Conservation (phyloP, 1,140 invertebrate genomes). For the Drosophila lini region DNA sequence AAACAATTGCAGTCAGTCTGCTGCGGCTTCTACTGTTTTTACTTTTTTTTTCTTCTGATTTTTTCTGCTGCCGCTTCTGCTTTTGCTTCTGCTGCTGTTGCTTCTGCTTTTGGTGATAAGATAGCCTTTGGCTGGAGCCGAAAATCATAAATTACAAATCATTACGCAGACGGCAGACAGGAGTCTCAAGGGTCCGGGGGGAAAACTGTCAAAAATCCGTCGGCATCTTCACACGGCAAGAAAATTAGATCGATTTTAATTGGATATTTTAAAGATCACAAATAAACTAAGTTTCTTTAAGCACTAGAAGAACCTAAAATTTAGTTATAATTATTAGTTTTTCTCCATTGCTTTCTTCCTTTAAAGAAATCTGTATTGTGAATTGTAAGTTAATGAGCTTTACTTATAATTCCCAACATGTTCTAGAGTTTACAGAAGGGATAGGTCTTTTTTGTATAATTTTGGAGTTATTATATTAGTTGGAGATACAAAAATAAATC, state of each 20-base stretch:
- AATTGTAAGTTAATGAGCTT: neutral
- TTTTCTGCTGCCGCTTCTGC: constrained; percentile 10
- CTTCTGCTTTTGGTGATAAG: constrained; percentile 58
- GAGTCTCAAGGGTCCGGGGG: constrained; percentile 10
- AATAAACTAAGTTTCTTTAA: too few species aligned
- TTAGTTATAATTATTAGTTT: too few species aligned
- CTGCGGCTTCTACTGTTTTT: constrained; percentile 11
- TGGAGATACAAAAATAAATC: too few species aligned
- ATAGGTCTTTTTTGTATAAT: too few species aligned
- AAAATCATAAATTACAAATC: constrained; percentile 82
- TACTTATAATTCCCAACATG: neutral
- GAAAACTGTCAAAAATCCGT: constrained; percentile 19
- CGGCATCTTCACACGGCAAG: constrained; percentile 51
- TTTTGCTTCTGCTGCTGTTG: constrained; percentile 11
- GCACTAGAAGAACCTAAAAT: too few species aligned
- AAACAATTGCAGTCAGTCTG: constrained; percentile 73
- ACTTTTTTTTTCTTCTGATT: constrained; percentile 3
- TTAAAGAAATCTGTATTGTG: neutral
- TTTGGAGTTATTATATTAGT: too few species aligned
- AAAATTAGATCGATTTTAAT: neutral
- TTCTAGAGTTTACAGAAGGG: too few species aligned
- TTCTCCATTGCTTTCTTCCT: neutral
- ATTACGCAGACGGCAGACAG: constrained; percentile 59
- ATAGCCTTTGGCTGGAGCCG: constrained; percentile 68
- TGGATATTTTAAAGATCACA: neutral